phyloP scores from a whole-genome alignment of 2,888 invertebrate species.

The Drosophila heteroneura region DNA sequence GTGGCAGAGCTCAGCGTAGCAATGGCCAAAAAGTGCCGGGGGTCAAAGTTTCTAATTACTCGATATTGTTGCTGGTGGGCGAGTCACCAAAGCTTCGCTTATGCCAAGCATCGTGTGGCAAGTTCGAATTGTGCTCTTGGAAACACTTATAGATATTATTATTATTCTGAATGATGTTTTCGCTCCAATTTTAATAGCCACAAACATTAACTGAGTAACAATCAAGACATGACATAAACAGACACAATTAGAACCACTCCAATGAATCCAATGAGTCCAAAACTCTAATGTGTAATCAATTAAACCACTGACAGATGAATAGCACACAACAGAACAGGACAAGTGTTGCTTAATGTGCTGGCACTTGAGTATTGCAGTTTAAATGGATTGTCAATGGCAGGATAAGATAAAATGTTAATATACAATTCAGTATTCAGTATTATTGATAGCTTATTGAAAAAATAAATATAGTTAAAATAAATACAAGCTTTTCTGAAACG shows the following conservation, averaged over 20 bases:
- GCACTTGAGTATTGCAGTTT: background rate
- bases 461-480: background rate
- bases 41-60: constrained; percentile 60
- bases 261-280: constrained; percentile 37
- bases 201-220: constrained; percentile 40
- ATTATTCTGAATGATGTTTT: constrained; percentile 43
- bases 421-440: background rate
- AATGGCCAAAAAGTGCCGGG: constrained; percentile 24
- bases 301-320: constrained; percentile 51
- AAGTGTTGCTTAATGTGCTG: constrained; percentile 11
- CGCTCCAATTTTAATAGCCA: constrained; percentile 40
- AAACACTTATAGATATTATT: constrained; percentile 5
- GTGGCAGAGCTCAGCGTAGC: background rate
- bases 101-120: constrained; percentile 11
- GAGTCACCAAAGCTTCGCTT: constrained; percentile 13
- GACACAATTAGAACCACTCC: constrained; percentile 14
- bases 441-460: background rate
- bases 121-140: background rate
- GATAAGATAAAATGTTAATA: background rate
- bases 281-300: constrained; percentile 64
- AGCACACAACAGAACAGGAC: background rate
- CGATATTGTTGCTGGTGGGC: constrained; percentile 46
- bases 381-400: background rate
- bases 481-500: background rate
- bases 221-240: constrained; percentile 13